Evolutionary conservation across 2,797 vertebrate genomes (phyloP).

Genomic region (Xyrichtys novacula): DNA sequence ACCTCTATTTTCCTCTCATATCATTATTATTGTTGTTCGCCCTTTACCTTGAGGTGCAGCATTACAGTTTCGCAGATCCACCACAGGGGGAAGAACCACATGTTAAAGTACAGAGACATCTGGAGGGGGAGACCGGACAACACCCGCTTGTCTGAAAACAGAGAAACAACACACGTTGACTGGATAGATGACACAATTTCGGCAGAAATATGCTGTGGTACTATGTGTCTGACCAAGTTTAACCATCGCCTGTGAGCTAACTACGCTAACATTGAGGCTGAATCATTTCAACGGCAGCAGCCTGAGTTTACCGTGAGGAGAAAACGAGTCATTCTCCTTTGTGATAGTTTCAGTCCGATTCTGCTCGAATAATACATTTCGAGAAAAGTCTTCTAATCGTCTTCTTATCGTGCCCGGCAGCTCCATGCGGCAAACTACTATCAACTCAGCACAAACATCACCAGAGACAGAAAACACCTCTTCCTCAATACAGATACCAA

Average conservation of each 20-base stretch:
- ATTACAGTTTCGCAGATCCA: conserved; percentile 90
- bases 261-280: conserved; percentile 42
- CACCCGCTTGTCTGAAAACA: conserved; percentile 85
- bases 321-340: conserved; percentile 59
- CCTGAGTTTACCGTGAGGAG: conserved; percentile 69
- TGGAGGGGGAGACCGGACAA: conserved; percentile 93
- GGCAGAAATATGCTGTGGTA: background rate
- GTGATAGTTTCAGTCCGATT: conserved; percentile 47
- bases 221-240: rapidly evolving
- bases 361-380: conserved; percentile 82
- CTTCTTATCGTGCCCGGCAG: conserved; percentile 78
- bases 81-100: conserved; percentile 96
- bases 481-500: background rate
- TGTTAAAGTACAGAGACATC: conserved; percentile 96
- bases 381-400: conserved; percentile 83
- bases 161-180: background rate
- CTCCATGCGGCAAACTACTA: conserved; percentile 70
- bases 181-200: rapidly evolving
- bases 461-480: background rate
- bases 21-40: background rate
- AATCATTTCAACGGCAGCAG: background rate
- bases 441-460: conserved; percentile 3
- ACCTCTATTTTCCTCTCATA: background rate
- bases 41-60: conserved; percentile 91
- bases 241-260: background rate